Base-by-base conservation (phyloP, 2,113 vertebrate genomes). In the Aix galericulata region DNA sequence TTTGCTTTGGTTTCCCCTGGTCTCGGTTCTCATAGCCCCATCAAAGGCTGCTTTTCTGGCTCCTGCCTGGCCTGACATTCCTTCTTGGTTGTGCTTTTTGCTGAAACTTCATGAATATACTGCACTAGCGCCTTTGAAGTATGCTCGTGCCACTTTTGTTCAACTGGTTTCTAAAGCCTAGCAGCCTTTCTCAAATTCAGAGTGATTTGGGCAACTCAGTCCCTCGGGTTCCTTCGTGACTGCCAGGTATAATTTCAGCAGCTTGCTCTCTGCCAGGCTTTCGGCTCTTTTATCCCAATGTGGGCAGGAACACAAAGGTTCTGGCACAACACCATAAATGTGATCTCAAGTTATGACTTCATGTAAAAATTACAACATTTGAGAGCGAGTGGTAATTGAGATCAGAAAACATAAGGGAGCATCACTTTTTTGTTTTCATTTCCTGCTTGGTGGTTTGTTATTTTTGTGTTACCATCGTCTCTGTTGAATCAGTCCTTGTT, bases 261-360 rank as follows among this genome's bases (percentile, higher is more conserved):
- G 77, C 64, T 77, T 11, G 21, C 10, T 72, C 2, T 1, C 84
- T 82, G 72, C 63, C 44, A 23, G 29, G 48, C 46, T 73, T 67
- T 88, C 75, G 67, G 60, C 71, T 52, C 62, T 86, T 91, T 81
- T 5, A 82, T 94, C 69, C 62, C 62, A 15, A 7, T 1, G 36
- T 5, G 7, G 62, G 77, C 64, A 68, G 88, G 69, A 88, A 52
- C 79, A 86, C 76, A 59, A 17, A 73, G 31, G n/a, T 58, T 75
- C 75, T 91, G 93, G 93, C 87, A 22, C 58, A 32, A 0, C 48
- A 13, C 8, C 82, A 22, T 25, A 36, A 44, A 27, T 59, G 72
- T 62, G 93, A 87, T 80, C 78, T 92, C 89, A 63, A 64, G 6
- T 8, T 15, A 29, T 85, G 94, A 93, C 63, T 90, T 96, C 95